Base-by-base conservation (phyloP, 2,888 invertebrate species). In the Leptinotarsa tumamoca region DNA sequence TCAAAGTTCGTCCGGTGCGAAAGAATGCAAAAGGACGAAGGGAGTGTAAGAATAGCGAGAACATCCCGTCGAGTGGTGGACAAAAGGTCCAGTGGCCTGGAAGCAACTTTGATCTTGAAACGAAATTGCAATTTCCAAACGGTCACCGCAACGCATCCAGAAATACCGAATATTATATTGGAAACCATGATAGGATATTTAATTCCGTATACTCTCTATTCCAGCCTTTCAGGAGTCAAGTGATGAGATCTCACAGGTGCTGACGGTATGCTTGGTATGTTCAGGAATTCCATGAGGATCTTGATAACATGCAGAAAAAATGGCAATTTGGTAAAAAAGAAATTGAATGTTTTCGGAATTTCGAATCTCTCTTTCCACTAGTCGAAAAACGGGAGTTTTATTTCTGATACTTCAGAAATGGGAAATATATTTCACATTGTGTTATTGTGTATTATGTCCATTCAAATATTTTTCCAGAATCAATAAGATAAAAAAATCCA, bases 121-220 rank as follows among this genome's bases (percentile, higher is more conserved):
- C 87, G 87, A 87, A 87, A 87, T 87, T 87, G 87, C 87, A 87
- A 87, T 87, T 87, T 87, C 85, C 86, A 86, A 87, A 86, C 87
- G 87, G 86, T 86, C 85, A 85, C 87, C 86, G 85, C 86, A 86
- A 85, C 83, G 82, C 83, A 84, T 84, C 85, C 83, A 83, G 83
- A 83, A 81, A 83, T 61, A 82, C 83, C 85, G 83, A 86, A 87
- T 86, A 86, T 87, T 86, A 87, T 86, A 86, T 86, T 84, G 86
- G 85, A 86, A 85, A 83, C 84, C 84, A 61, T 49, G 70, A 58
- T 21, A 49, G 70, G 70, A 61, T 70, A 58, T 70, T 70, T 70
- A 56, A 70, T 70, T 70, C 58, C 58, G 21, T 14, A 61, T 10
- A 43, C 17, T 43, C n/a, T 61, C n/a, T 33, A 18, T 43, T n/a